Conservation (phyloP, 2,113 vertebrate genomes). For the Cebus imitator region DNA sequence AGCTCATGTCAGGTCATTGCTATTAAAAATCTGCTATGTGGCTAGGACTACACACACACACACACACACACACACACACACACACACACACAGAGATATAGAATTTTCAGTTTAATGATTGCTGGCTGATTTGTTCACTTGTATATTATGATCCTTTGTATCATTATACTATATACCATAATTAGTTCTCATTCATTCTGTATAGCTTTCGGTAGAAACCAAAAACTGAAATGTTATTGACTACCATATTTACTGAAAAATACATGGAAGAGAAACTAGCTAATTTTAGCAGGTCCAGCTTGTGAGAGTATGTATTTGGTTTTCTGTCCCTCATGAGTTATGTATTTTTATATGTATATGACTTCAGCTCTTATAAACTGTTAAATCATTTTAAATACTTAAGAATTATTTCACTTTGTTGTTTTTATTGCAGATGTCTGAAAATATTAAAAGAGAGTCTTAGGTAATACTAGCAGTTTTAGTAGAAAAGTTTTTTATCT, state of each 20-base stretch:
- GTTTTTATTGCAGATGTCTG: background rate
- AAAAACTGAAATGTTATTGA: background rate
- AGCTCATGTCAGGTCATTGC: background rate
- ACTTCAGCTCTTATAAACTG: conserved; percentile 22
- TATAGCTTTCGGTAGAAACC: background rate
- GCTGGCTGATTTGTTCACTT: background rate
- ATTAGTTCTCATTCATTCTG: background rate
- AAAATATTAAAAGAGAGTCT: background rate
- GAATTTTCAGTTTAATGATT: background rate
- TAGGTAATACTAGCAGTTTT: background rate
- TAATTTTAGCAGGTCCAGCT: conserved; percentile 18
- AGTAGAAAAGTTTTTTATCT: background rate
- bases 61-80: background rate
- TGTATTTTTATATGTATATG: background rate
- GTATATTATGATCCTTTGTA: background rate
- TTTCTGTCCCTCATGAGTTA: background rate
- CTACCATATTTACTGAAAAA: conserved; percentile 14
- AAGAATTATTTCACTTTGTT: background rate
- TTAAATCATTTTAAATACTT: conserved; percentile 39
- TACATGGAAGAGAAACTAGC: background rate
- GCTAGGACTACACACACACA: background rate
- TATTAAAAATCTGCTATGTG: conserved; percentile 19
- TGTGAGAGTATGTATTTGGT: background rate
- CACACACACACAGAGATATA: background rate
- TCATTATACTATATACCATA: background rate